Evolutionary conservation across 1,140 invertebrate genomes (phyloP).

Genomic region (Brachionus manjavacas): DNA sequence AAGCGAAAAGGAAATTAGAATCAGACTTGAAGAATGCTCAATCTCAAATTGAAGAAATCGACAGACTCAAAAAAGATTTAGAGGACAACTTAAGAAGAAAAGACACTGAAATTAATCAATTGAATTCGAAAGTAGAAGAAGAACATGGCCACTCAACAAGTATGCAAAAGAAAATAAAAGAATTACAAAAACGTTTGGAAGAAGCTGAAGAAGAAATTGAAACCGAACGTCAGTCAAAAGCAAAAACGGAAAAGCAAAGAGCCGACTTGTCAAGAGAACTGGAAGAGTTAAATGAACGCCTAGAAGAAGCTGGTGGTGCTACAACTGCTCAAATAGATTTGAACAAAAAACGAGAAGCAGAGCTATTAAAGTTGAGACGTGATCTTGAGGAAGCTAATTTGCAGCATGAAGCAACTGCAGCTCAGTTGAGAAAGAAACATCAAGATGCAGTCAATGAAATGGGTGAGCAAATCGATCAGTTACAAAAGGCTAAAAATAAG

Average conservation of each 20-base stretch:
- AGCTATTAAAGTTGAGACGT: conserved; percentile 91
- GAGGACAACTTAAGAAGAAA: conserved; percentile 75
- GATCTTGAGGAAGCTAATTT: conserved; percentile 97
- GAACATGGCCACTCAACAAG: conserved; percentile 92
- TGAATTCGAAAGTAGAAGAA: conserved; percentile 92
- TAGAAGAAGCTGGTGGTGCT: conserved; percentile 96
- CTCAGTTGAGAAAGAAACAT: conserved; percentile 95
- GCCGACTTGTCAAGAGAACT: conserved; percentile 90
- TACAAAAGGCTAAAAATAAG: conserved; percentile 98
- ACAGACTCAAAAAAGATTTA: conserved; percentile 93
- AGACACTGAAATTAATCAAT: conserved; percentile 88
- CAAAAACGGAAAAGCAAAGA: conserved; percentile 84
- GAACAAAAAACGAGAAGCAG: conserved; percentile 98
- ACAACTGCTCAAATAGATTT: conserved; percentile 97
- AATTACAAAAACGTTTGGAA: conserved; percentile 76
- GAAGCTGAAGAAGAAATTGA: conserved; percentile 96
- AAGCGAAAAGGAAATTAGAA: conserved; percentile 84
- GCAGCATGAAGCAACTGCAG: conserved; percentile 90
- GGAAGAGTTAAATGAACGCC: conserved; percentile 90
- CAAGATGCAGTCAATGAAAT: conserved; percentile 93
- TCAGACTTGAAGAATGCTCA: conserved; percentile 96
- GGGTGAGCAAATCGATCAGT: conserved; percentile 97
- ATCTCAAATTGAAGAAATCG: conserved; percentile 91
- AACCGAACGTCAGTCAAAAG: conserved; percentile 84
- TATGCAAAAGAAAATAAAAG: conserved; percentile 96